These are phyloP conservation scores for Agrochola circellaris DNA, from an alignment of 2,888 invertebrate species.

Conservation along the genomic window DNA sequence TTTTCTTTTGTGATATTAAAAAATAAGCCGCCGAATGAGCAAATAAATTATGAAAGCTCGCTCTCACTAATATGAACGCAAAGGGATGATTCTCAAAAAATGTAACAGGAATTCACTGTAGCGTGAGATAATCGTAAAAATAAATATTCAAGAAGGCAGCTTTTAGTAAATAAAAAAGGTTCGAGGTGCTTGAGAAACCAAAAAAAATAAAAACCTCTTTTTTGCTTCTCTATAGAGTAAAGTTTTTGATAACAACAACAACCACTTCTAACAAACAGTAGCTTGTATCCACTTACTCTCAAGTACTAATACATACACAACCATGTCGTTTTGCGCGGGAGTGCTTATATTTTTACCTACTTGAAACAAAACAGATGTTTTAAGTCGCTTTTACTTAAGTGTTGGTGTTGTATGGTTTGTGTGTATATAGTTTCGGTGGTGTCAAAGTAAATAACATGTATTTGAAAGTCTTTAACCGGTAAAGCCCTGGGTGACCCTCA, in stretches of 20 bases:
- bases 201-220: not conserved
- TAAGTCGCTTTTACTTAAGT: conserved; percentile 23
- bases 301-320: conserved; percentile 33
- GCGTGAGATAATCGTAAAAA: conserved; percentile 34
- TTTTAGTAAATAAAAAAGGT: conserved; percentile 13
- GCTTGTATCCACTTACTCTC: conserved; percentile 49
- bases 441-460: not conserved
- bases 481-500: too few species aligned
- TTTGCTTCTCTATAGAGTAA: conserved; percentile 19
- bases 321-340: conserved; percentile 39
- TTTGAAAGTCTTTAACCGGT: not conserved
- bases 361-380: conserved; percentile 55
- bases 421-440: not conserved
- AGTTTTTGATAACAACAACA: conserved; percentile 25
- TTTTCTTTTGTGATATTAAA: conserved; percentile 62
- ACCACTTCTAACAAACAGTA: conserved; percentile 55
- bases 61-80: conserved; percentile 40
- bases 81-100: conserved; percentile 15
- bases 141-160: conserved; percentile 5
- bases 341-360: conserved; percentile 42
- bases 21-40: conserved; percentile 45
- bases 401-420: not conserved
- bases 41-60: conserved; percentile 41
- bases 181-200: conserved; percentile 31
- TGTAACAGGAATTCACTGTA: conserved; percentile 16